These are phyloP conservation scores for Acholoe squamosa DNA, from an alignment of 2,888 invertebrate species.

Conservation along the genomic window DNA sequence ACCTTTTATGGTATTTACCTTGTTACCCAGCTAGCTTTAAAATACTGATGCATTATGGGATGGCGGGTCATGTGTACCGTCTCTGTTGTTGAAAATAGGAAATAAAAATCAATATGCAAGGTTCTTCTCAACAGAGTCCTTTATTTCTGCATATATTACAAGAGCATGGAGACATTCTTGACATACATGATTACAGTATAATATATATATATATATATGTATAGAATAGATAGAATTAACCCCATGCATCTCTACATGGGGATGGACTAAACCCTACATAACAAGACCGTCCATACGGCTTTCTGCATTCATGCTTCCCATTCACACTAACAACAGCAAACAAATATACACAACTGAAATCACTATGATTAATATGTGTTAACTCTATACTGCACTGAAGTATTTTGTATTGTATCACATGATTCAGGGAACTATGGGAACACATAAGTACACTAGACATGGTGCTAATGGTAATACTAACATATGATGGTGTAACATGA, in stretches of 20 bases:
- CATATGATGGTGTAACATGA: not conserved
- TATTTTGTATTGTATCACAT: not conserved
- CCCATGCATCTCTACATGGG: not conserved
- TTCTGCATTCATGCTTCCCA: not conserved
- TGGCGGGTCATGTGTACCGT: too few relatives aligned
- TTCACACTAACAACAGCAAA: not conserved
- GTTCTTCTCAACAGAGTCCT: conserved; percentile 45
- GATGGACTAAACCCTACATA: conserved; percentile 13
- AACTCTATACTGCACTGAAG: conserved; percentile 20
- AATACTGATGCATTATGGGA: too few relatives aligned
- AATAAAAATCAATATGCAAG: not conserved
- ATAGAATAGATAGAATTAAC: conserved; percentile 22
- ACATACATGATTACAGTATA: conserved; percentile 42
- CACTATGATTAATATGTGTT: not conserved
- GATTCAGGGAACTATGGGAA: not conserved
- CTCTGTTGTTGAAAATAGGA: too few relatives aligned
- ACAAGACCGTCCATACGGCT: not conserved
- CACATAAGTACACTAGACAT: not conserved
- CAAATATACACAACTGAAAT: conserved; percentile 16
- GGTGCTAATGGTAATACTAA: not conserved
- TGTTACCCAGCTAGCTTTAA: too few relatives aligned
- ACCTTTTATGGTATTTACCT: too few relatives aligned
- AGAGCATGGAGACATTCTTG: conserved; percentile 36
- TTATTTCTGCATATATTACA: conserved; percentile 58
- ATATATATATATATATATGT: conserved; percentile 34